Evolutionary conservation across 2,113 vertebrate species (phyloP), one percentile per base, ranked within the genome.

Genomic region (Calonectris borealis): DNA sequence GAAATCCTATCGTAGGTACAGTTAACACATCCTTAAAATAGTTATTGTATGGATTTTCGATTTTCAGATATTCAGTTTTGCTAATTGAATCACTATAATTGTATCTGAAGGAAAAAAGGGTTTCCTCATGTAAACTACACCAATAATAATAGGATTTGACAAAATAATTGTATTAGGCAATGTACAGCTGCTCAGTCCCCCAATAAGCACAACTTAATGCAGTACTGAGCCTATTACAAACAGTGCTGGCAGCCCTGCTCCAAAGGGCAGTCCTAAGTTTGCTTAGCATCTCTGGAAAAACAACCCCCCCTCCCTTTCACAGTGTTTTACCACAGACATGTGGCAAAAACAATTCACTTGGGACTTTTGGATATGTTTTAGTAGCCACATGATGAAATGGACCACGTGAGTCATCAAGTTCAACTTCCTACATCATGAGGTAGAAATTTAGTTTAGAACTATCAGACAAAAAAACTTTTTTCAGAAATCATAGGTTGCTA

Each of bases 221-320:
- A 73, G 40, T 85, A 58, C 73, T 91, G 88, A 97, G 88, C 81
- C 86, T 93, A 65, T 97, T 94, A 92, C 52, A 81, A 96, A 73
- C 55, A 49, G 22, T 69, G 40, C 40, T 57, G 72, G 73, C 69
- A 92, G 44, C 52, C 36, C 21, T 92, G 31, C 38, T 89, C 51
- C 49, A 69, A 95, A 94, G 91, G 73, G 81, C 73, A 90, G 77
- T 79, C 86, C 36, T 38, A 38, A 38, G 36, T 96, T 95, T 94
- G 73, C 57, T 87, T 78, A 87, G 36, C 21, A 57, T 80, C 73
- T 91, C 78, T 76, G 84, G 36, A 51, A 61, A 60, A 94, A 60
- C 17, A 68, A 34, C 0, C 2, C 15, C 1, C 17, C 15, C 16
- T 16, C 20, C 9, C 36, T 81, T 89, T 89, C 44, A 46, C 36